Base-by-base conservation (phyloP, 2,113 vertebrate species). In the Ameiurus melas region DNA sequence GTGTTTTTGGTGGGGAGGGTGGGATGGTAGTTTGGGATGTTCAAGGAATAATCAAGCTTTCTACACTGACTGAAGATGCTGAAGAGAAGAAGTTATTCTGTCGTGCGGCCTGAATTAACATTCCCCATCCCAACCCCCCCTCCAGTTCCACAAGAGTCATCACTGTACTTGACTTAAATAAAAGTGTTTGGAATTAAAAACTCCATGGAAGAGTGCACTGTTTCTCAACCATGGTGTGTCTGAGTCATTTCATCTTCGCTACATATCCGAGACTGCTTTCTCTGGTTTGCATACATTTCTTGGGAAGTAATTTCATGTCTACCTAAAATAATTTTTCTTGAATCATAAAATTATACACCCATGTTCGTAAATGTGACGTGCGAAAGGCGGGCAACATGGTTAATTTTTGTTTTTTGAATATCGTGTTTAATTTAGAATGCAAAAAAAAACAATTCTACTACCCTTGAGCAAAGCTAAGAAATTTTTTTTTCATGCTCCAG, bases 111-210 rank as follows among this genome's bases (percentile, higher is more conserved):
- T 80, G 80, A 82, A 77, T 83, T 82, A 79, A 68, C 90, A 55
- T 51, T 6, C 12, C n/a, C 62, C 55, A 57, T 62, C 58, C 62
- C 73, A 0, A 53, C 75, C 19, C 53, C 27, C 53, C 57, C 66
- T 70, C 60, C 83, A 81, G 85, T 84, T 84, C 82, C 75, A 64
- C 33, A 81, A 84, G 88, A 93, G 85, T 30, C 93, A 94, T 94
- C 92, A 93, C 89, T 96, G 95, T 95, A 93, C 92, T 47, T 95
- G 94, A 93, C 90, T 88, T 89, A 83, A 96, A 96, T 96, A 96
- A 96, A 83, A 95, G 92, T 91, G 91, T 95, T 95, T 94, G 87
- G 92, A 94, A 94, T 89, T 85, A 64, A 39, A 39, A 27, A 13
- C 20, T 79, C 87, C 83, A 82, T 91, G 90, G 83, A 39, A 27